phyloP scores from a whole-genome alignment of 2,797 vertebrate genomes.

The Phyllotis vaccarum region DNA sequence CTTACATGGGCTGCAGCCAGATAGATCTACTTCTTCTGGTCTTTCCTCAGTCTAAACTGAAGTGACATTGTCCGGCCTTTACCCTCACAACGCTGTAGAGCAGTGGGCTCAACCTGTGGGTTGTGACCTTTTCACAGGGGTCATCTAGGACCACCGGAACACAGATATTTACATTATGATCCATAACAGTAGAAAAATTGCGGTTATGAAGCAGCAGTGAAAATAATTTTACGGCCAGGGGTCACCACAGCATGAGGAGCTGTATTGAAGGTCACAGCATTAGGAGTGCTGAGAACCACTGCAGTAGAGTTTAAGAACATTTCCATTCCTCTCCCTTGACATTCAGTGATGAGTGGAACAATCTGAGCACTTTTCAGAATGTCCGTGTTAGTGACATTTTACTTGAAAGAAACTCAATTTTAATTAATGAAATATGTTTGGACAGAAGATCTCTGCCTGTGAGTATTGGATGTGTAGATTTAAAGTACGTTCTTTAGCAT shows the following conservation, averaged over 20 bases:
- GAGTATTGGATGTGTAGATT: not conserved
- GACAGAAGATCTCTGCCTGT: not conserved
- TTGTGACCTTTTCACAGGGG: not conserved
- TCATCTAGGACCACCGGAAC: not conserved
- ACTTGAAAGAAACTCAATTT: slow-evolving; percentile 55
- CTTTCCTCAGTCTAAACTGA: not conserved
- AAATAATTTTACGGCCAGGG: not conserved
- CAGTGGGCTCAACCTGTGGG: not conserved
- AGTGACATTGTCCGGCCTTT: not conserved
- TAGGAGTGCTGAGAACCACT: not conserved
- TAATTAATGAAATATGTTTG: slow-evolving; percentile 48
- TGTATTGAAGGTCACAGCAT: not conserved
- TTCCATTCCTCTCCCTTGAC: not conserved
- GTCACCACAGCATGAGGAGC: not conserved
- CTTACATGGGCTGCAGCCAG: not conserved
- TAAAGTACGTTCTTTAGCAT: not conserved
- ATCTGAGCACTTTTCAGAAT: slow-evolving; percentile 9
- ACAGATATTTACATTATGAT: not conserved
- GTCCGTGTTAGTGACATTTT: slow-evolving; percentile 8
- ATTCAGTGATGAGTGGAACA: not conserved
- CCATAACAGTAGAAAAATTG: not conserved
- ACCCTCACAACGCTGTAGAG: not conserved
- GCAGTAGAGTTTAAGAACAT: not conserved
- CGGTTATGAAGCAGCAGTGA: not conserved
- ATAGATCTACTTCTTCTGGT: not conserved